These are phyloP conservation scores for Kryphioiulus occultus DNA, from an alignment of 2,888 invertebrate species.

Conservation along the genomic window DNA sequence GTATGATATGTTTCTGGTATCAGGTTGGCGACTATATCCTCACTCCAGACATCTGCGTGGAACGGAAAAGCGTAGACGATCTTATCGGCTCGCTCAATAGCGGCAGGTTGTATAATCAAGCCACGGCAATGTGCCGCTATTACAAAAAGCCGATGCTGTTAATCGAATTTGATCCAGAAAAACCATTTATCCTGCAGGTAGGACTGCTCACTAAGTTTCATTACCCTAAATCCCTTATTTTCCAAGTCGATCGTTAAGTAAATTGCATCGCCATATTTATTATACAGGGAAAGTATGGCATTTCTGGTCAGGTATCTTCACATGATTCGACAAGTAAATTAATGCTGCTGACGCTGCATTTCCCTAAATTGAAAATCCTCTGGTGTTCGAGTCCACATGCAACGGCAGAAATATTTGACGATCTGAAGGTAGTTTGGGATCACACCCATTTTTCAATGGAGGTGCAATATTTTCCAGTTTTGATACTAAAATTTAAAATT, in stretches of 20 bases:
- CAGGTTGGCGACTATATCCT: conserved; percentile 97
- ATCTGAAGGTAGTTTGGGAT: conserved; percentile 92
- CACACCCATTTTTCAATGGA: too few species aligned
- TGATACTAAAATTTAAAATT: conserved; percentile 39
- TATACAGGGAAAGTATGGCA: conserved; percentile 75
- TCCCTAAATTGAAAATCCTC: conserved; percentile 88
- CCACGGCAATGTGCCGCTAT: conserved; percentile 89
- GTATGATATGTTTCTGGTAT: conserved; percentile 56
- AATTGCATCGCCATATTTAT: conserved; percentile 51
- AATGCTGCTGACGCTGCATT: conserved; percentile 91
- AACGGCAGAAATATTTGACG: conserved; percentile 94
- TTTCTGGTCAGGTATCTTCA: conserved; percentile 78
- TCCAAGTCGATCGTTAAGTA: background rate
- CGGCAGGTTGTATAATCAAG: conserved; percentile 94
- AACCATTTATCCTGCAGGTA: conserved; percentile 88
- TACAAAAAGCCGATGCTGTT: conserved; percentile 88
- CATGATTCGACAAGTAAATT: conserved; percentile 86
- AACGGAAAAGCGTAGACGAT: conserved; percentile 95
- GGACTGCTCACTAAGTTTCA: conserved; percentile 52
- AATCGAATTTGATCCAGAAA: conserved; percentile 95
- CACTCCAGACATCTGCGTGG: conserved; percentile 95
- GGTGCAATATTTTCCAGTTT: conserved; percentile 35
- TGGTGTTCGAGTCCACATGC: conserved; percentile 98
- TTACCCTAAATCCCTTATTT: background rate
- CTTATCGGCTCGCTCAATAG: conserved; percentile 93